phyloP scores from a whole-genome alignment of 1,140 invertebrate genomes.

The Aricia agestis region DNA sequence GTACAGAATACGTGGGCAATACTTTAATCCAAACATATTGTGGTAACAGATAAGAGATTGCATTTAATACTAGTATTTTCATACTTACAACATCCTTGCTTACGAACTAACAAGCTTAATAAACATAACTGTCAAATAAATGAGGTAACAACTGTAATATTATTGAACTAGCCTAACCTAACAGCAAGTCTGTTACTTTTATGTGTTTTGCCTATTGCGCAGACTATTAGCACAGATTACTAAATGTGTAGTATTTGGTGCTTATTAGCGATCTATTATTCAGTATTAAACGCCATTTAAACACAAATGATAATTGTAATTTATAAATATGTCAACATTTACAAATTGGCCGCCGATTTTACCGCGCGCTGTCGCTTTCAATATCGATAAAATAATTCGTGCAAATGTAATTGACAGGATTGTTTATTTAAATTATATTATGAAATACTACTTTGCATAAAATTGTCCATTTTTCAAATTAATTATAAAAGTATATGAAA shows the following conservation, averaged over 20 bases:
- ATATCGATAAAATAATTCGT: constrained; percentile 15
- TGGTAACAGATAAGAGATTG: no score
- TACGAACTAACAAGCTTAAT: no score
- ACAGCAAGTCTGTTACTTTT: no score
- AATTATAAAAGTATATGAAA: not conserved
- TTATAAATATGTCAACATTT: constrained; percentile 5
- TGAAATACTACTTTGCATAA: not conserved
- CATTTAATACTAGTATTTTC: no score
- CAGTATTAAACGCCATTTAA: not conserved
- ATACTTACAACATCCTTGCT: no score
- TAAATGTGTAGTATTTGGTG: not conserved
- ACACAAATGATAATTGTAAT: constrained; percentile 7
- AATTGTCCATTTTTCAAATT: not conserved
- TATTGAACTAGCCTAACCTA: no score
- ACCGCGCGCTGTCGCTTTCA: constrained; percentile 2
- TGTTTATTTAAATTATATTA: constrained; percentile 11
- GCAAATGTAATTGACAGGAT: not conserved
- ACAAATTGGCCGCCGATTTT: constrained; percentile 5
- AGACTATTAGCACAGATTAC: not conserved
- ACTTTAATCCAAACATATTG: no score
- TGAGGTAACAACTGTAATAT: no score
- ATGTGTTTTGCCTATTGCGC: no score
- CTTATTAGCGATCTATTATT: not conserved
- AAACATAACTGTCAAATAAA: no score
- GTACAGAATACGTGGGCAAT: no score